phyloP scores from a whole-genome alignment of 2,797 vertebrate species.

The Sebastes kiyomatsui region DNA sequence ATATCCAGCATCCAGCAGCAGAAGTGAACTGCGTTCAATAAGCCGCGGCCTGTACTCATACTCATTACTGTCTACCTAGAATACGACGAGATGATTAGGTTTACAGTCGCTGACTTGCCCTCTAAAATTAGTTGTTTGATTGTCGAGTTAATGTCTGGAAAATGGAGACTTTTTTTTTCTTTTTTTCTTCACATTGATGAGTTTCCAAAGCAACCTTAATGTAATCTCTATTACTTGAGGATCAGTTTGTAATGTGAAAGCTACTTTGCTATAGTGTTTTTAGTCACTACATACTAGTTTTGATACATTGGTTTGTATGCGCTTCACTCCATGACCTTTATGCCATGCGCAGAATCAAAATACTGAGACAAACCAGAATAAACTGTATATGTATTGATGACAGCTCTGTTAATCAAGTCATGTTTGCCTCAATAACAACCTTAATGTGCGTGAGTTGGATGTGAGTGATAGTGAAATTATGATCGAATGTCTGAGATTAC shows the following conservation, averaged over 20 bases:
- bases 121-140: neutral
- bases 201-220: neutral
- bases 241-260: neutral
- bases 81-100: neutral
- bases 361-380: neutral
- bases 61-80: neutral
- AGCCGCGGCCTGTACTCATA: neutral
- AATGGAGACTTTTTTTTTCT: neutral
- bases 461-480: neutral
- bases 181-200: neutral
- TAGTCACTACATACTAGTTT: neutral
- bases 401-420: neutral
- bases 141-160: neutral
- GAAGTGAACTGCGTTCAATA: neutral
- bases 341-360: neutral
- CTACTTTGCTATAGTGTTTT: neutral
- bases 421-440: neutral
- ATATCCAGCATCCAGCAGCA: neutral
- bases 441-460: neutral
- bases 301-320: neutral
- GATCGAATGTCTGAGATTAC: neutral
- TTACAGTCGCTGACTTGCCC: neutral
- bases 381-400: neutral
- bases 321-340: neutral
- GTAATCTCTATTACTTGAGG: neutral